phyloP scores from a whole-genome alignment of 2,113 vertebrate genomes.

The Vulpes vulpes region DNA sequence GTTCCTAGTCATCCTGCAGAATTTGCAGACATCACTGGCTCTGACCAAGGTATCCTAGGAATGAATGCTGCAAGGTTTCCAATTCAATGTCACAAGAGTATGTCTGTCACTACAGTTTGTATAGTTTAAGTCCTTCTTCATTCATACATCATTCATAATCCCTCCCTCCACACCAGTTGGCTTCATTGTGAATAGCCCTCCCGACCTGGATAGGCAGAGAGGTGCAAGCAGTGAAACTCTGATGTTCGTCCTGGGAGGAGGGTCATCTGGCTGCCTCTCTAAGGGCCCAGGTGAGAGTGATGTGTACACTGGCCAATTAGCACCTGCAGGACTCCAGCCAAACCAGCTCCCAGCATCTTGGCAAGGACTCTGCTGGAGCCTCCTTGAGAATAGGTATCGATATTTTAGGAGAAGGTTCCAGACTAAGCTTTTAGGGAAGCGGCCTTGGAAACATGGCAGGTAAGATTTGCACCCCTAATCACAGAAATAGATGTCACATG shows the following conservation, averaged over 20 bases:
- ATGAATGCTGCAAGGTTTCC: background rate
- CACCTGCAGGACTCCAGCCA: background rate
- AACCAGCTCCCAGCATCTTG: background rate
- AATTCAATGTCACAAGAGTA: background rate
- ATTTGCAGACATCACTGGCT: background rate
- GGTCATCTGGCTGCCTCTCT: background rate
- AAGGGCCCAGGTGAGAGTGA: background rate
- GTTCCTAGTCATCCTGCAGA: background rate
- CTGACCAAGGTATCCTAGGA: background rate
- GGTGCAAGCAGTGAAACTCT: background rate
- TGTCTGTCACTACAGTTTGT: background rate
- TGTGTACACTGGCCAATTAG: background rate
- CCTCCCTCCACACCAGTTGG: background rate
- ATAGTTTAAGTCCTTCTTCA: background rate
- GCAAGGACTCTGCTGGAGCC: background rate
- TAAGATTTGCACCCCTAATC: background rate
- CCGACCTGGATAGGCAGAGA: background rate
- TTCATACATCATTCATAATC: background rate
- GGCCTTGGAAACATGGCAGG: background rate
- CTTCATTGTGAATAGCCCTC: background rate
- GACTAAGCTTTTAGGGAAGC: background rate
- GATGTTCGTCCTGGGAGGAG: background rate
- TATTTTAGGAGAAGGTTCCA: background rate
- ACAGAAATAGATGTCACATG: background rate
- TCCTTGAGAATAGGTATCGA: background rate